Evolutionary conservation across 2,888 invertebrate species (phyloP), one percentile per base, ranked within the genome.

Genomic region (Rotaria socialis): DNA sequence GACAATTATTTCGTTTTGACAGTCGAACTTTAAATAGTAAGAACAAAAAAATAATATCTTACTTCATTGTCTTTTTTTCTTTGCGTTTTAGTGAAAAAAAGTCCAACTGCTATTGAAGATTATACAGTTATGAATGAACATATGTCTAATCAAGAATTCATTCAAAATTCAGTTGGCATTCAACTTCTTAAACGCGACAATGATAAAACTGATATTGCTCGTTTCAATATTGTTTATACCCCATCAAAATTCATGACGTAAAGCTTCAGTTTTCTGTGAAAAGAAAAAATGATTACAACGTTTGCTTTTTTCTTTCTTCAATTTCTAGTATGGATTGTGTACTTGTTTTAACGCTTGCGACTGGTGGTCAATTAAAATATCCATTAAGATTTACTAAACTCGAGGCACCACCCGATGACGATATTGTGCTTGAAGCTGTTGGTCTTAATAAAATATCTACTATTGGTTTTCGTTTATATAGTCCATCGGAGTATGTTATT

Each of bases 301-400:
- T 60, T 47, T 74, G 52, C 84, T 86, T 35, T 80, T 52, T 88
- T 89, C 75, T 50, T 58, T 35, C 35, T 35, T 2, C 35, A 35
- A 35, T 35, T 35, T 86, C 2, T 88, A 90, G 90, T 52, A 89
- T 89, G 87, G 88, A 89, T 87, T 90, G 89, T 24, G 88, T 90
- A 56, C 88, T 91, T 55, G 87, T 89, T 35, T 90, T 91, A 50
- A 89, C 89, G 80, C 89, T 89, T 67, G 89, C 89, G 14, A 88
- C 89, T 19, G 91, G 91, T 56, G 91, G 91, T 8, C 88, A 90
- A 74, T 91, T 91, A 91, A 89, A 89, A 87, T 91, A 90, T 88
- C 90, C 91, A 0, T 88, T 91, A 14, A 88, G 88, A n/a, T 90
- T 91, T 88, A 87, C 89, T 19, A 90, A 91, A 80, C 88, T 89